These are phyloP conservation scores for Sinocyclocheilus rhinocerous DNA, from an alignment of 2,113 vertebrate species.

Conservation along the genomic window DNA sequence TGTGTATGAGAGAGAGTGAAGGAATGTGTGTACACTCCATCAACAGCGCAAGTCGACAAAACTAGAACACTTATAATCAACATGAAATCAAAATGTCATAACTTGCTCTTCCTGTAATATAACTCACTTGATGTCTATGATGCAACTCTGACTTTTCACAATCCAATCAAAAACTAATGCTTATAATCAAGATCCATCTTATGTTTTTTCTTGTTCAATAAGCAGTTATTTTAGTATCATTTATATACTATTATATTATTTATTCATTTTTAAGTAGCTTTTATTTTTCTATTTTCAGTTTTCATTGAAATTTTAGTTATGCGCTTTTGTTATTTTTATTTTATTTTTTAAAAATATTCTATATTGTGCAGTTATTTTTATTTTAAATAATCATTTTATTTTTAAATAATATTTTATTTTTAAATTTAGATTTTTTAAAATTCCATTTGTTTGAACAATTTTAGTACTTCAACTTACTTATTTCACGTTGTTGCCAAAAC, in stretches of 20 bases:
- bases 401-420: too few species aligned
- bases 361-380: neutral
- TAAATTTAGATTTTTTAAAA: too few species aligned
- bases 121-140: neutral
- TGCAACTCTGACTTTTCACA: neutral
- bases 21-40: conserved; percentile 22
- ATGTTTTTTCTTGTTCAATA: neutral
- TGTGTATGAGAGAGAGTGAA: conserved; percentile 30
- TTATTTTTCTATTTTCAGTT: neutral
- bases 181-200: neutral
- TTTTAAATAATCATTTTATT: too few species aligned
- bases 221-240: neutral
- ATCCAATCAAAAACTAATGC: neutral
- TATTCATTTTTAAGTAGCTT: neutral
- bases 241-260: neutral
- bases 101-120: neutral
- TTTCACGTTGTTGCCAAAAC: neutral
- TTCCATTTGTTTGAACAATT: too few species aligned
- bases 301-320: neutral
- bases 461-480: neutral
- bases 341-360: neutral
- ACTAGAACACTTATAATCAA: neutral
- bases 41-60: neutral
- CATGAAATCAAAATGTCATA: neutral
- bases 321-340: neutral